These are phyloP conservation scores for Tauraco erythrolophus DNA, from an alignment of 2,113 vertebrate species.

Conservation along the genomic window DNA sequence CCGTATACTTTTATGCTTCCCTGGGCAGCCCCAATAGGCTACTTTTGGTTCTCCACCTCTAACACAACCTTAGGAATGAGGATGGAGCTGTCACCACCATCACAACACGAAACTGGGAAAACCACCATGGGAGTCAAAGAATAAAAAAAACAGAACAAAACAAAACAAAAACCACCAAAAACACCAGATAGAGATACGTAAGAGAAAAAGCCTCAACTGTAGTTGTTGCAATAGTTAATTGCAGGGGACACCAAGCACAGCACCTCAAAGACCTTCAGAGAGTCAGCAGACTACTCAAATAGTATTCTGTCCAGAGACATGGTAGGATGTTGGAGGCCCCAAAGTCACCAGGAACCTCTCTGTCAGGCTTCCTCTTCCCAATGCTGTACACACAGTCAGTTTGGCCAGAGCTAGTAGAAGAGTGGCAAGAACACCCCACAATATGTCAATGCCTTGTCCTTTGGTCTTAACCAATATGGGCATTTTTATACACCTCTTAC, in stretches of 20 bases:
- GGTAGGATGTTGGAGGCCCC: neutral
- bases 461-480: neutral
- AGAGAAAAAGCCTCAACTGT: neutral
- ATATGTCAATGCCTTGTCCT: neutral
- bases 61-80: neutral
- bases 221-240: neutral
- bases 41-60: neutral
- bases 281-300: neutral
- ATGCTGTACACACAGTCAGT: fast-evolving
- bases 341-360: neutral
- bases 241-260: neutral
- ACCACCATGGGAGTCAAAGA: neutral
- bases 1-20: neutral
- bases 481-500: neutral
- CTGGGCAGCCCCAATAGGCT: neutral
- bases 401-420: neutral
- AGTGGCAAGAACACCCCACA: neutral
- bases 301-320: neutral
- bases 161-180: neutral
- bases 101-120: neutral
- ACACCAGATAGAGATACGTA: fast-evolving
- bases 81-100: neutral
- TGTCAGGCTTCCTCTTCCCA: neutral
- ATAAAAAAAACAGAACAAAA: neutral
- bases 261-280: neutral